phyloP scores from a whole-genome alignment of 2,113 vertebrate species.

The Glaucomys volans region DNA sequence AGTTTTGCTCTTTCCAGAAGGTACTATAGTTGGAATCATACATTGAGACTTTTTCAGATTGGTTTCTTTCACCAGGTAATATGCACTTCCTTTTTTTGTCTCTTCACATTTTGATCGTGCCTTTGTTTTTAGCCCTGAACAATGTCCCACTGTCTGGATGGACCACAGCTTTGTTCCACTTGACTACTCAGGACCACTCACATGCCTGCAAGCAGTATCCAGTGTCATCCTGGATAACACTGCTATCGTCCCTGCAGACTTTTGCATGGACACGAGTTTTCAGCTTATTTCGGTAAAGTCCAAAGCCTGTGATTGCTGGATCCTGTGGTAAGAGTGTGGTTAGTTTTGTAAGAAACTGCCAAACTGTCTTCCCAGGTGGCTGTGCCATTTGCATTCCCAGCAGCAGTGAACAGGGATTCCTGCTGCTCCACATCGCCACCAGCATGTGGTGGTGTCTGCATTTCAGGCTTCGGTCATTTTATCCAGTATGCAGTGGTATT shows the following conservation, averaged over 20 bases:
- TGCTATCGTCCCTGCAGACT: not conserved
- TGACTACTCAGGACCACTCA: not conserved
- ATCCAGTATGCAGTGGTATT: rapidly evolving
- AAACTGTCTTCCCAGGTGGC: not conserved
- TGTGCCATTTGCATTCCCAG: rapidly evolving
- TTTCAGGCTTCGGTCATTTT: not conserved
- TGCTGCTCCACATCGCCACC: rapidly evolving
- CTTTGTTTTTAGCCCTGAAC: not conserved
- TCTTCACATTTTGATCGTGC: not conserved
- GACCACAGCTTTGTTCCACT: not conserved
- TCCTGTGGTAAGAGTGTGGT: not conserved
- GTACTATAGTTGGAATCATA: rapidly evolving
- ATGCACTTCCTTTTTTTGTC: not conserved
- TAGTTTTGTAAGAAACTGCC: not conserved
- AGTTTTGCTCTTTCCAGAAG: not conserved
- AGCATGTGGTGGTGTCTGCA: rapidly evolving
- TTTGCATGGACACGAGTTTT: not conserved
- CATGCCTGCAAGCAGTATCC: not conserved
- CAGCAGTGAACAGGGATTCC: rapidly evolving
- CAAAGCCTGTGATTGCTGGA: not conserved
- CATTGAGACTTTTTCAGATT: rapidly evolving
- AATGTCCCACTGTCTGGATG: not conserved
- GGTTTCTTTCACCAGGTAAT: not conserved
- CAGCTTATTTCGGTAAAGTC: not conserved
- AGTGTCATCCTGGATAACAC: not conserved